Percentiles rank a stretch among this genome's conserved stretches.
These are phyloP conservation scores for Mactra quadrangularis DNA, from an alignment of 1,140 invertebrate genomes.

Conservation along the genomic window DNA sequence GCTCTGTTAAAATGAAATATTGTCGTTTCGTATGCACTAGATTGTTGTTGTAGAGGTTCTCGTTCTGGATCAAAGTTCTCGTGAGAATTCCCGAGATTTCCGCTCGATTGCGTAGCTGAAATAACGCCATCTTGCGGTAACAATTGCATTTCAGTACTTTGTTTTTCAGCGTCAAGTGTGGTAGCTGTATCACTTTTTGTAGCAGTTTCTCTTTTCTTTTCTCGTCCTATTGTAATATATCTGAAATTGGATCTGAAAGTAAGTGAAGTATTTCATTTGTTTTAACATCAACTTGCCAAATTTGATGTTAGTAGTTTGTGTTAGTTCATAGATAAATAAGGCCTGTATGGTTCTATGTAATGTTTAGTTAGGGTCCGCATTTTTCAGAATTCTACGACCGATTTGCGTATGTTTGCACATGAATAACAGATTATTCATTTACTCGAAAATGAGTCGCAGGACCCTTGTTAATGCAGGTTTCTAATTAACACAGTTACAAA, in stretches of 20 bases:
- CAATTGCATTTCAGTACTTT: slow-evolving; percentile 46
- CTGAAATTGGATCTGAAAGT: slow-evolving; percentile 34
- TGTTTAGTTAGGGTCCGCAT: too few relatives aligned
- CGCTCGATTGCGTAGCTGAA: neutral
- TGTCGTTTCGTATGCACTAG: slow-evolving; percentile 35
- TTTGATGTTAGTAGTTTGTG: too few relatives aligned
- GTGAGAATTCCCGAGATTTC: neutral
- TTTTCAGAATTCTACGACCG: too few relatives aligned
- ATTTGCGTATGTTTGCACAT: too few relatives aligned
- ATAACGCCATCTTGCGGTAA: slow-evolving; percentile 30
- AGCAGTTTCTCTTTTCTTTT: slow-evolving; percentile 11
- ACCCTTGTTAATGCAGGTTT: too few relatives aligned
- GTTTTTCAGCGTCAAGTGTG: slow-evolving; percentile 26
- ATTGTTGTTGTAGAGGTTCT: neutral
- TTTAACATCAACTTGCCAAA: too few relatives aligned
- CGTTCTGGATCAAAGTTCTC: neutral
- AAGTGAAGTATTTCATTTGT: neutral
- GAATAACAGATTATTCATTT: too few relatives aligned
- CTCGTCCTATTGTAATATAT: slow-evolving; percentile 31
- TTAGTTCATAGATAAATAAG: too few relatives aligned
- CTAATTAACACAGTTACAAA: too few relatives aligned
- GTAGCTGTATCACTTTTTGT: slow-evolving; percentile 46
- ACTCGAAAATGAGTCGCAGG: too few relatives aligned
- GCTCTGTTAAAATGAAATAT: slow-evolving; percentile 58
- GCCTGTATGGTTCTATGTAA: too few relatives aligned